Conservation (phyloP, 37 sponge, comb jelly and placozoan species). For the Amphimedon queenslandica region DNA sequence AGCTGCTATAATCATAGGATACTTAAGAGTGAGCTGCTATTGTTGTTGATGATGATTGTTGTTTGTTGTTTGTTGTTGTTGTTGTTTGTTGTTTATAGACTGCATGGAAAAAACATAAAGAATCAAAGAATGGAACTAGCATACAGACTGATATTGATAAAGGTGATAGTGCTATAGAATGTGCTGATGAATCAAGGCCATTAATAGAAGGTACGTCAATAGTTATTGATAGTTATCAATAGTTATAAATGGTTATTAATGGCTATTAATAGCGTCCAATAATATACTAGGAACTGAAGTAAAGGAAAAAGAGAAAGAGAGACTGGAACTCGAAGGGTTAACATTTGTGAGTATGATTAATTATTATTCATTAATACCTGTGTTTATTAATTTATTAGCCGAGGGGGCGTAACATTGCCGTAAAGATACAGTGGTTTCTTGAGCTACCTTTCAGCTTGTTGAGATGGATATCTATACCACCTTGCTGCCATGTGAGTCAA, state of each 20-base stretch:
- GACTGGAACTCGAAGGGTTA: not conserved
- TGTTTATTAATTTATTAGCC: conserved; percentile 43
- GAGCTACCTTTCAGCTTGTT: conserved; percentile 79
- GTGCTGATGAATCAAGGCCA: not conserved
- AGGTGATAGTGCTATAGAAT: not conserved
- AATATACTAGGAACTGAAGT: not conserved
- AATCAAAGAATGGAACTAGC: too few species aligned
- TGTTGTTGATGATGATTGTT: too few species aligned
- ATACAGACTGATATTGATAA: too few species aligned
- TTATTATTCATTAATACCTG: not conserved
- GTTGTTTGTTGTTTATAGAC: too few species aligned
- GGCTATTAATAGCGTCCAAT: too few species aligned
- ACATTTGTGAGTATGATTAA: not conserved
- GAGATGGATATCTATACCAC: conserved; percentile 84
- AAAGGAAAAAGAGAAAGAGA: not conserved
- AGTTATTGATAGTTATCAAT: not conserved
- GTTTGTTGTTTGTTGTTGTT: too few species aligned
- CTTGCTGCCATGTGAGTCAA: conserved; percentile 64
- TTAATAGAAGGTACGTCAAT: not conserved
- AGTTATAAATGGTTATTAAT: not conserved
- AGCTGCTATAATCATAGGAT: conserved; percentile 49
- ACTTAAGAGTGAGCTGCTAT: conserved; percentile 49
- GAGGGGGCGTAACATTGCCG: conserved; percentile 38
- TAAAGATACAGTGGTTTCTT: conserved; percentile 75
- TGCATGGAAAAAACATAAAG: too few species aligned